Evolutionary conservation across 2,888 invertebrate species (phyloP).

Genomic region (Dione juno): DNA sequence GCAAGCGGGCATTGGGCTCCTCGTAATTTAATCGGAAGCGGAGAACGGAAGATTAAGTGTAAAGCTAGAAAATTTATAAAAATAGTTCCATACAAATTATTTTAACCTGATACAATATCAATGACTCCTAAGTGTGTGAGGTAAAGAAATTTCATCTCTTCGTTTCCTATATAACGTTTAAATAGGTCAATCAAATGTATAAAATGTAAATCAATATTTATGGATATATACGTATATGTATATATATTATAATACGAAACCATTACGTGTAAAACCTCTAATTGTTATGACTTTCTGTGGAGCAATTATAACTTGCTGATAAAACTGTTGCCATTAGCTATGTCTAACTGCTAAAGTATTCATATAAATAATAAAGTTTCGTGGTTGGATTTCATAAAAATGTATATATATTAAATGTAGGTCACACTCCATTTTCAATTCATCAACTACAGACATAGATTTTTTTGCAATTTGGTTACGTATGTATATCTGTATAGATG

Average conservation of each 20-base stretch:
- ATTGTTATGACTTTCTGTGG: constrained; percentile 14
- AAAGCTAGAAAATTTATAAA: no score
- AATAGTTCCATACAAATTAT: no score
- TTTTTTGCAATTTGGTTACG: neutral
- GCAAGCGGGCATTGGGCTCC: no score
- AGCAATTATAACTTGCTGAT: constrained; percentile 23
- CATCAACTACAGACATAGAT: neutral
- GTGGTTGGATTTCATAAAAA: constrained; percentile 15
- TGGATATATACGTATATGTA: no score
- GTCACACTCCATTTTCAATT: neutral
- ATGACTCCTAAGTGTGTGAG: no score
- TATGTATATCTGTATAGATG: neutral
- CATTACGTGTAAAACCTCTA: constrained; percentile 16
- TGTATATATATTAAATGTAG: constrained; percentile 8
- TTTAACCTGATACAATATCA: no score
- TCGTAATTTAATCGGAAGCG: no score
- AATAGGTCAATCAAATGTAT: no score
- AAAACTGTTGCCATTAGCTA: constrained; percentile 24
- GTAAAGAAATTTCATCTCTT: no score
- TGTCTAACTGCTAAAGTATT: constrained; percentile 21
- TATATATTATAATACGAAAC: neutral
- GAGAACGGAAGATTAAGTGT: no score
- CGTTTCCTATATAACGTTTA: no score
- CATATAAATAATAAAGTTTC: constrained; percentile 21
- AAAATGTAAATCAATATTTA: no score